phyloP scores from a whole-genome alignment of 2,113 vertebrate genomes.

The Etia nguti region DNA sequence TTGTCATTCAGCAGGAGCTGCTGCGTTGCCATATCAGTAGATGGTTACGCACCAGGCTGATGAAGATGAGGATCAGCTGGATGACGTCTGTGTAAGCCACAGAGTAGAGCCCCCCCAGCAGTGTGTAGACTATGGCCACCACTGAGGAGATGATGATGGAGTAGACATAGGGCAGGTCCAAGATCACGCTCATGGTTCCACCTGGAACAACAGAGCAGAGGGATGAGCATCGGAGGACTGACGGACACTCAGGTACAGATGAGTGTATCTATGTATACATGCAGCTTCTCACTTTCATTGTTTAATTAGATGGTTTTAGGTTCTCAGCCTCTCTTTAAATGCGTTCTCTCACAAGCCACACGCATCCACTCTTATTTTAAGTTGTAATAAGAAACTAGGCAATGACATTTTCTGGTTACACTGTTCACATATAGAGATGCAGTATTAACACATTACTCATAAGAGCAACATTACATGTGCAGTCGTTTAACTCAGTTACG shows the following conservation, averaged over 20 bases:
- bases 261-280: constrained; percentile 15
- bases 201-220: constrained; percentile 60
- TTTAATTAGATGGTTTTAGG: background rate
- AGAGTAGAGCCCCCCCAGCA: constrained; percentile 81
- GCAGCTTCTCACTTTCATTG: constrained; percentile 1
- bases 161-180: constrained; percentile 72
- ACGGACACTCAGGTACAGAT: background rate
- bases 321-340: background rate
- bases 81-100: constrained; percentile 84
- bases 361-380: constrained; percentile 1
- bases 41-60: constrained; percentile 75
- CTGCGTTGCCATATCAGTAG: background rate
- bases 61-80: constrained; percentile 76
- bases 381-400: background rate
- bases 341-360: background rate
- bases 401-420: background rate
- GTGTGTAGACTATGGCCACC: constrained; percentile 77
- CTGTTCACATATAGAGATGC: background rate
- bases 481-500: background rate
- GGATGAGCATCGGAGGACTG: background rate
- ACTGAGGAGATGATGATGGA: constrained; percentile 77
- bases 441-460: background rate
- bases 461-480: background rate
- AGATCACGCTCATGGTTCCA: constrained; percentile 78
- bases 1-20: background rate